A percentile compares a stretch with the other conserved stretches of the same genome.
phyloP scores from a whole-genome alignment of 2,888 invertebrate species.

The Diaprepes abbreviatus region DNA sequence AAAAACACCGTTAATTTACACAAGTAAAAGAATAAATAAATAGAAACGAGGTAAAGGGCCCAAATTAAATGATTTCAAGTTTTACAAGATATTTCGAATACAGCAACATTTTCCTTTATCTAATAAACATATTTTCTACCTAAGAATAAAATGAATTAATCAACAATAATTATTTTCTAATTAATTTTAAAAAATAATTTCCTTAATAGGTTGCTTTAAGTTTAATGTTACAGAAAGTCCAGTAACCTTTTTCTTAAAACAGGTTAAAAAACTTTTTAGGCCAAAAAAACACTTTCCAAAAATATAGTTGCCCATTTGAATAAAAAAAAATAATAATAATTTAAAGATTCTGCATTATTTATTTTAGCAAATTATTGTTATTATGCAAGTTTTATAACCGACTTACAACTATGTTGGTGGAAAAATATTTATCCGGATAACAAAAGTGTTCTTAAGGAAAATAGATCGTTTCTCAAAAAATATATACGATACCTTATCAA shows the following conservation, averaged over 20 bases:
- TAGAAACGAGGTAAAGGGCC: background rate
- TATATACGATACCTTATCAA: background rate
- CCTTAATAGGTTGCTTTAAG: conserved; percentile 2
- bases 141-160: conserved; percentile 20
- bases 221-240: background rate
- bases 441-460: background rate
- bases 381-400: background rate
- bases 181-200: conserved; percentile 23
- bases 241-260: background rate
- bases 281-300: conserved; percentile 6
- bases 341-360: background rate
- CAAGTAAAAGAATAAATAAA: background rate
- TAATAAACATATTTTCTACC: conserved; percentile 14
- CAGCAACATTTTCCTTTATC: conserved; percentile 1
- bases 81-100: conserved; percentile 4
- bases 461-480: background rate
- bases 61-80: background rate
- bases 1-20: conserved; percentile 6
- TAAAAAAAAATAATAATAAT: background rate
- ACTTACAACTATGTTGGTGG: background rate
- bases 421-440: background rate
- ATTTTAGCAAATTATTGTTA: background rate
- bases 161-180: conserved; percentile 23
- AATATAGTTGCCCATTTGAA: conserved; percentile 15
- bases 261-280: background rate